Conservation (phyloP, 1,140 invertebrate species). For the Drosophila murphyi region DNA sequence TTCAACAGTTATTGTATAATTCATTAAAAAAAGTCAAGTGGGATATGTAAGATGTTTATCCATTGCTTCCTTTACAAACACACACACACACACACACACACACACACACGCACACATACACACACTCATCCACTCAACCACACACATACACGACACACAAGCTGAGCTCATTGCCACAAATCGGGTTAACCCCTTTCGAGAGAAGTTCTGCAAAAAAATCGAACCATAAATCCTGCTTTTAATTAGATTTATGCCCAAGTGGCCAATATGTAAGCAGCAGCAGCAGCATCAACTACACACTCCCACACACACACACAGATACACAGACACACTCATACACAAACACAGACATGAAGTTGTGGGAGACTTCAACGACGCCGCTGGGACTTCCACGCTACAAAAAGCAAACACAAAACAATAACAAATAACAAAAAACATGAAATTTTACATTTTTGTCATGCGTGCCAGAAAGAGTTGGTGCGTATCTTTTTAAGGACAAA, state of each 20-base stretch:
- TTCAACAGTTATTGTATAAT: conserved; percentile 40
- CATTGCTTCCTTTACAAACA: conserved; percentile 37
- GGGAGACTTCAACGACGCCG: conserved; percentile 17
- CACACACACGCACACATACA: neutral
- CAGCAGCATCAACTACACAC: too few species aligned
- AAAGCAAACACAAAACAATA: conserved; percentile 37
- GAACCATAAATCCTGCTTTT: conserved; percentile 66
- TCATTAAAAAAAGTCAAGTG: conserved; percentile 43
- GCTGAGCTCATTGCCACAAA: conserved; percentile 37
- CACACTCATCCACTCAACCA: too few species aligned
- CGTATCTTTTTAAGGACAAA: neutral
- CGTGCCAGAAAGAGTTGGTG: neutral
- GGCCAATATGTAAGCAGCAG: conserved; percentile 50
- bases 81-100: conserved; percentile 22
- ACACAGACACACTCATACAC: neutral
- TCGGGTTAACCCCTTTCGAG: conserved; percentile 60
- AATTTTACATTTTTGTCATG: conserved; percentile 7
- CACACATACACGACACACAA: too few species aligned
- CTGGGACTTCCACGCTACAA: conserved; percentile 24
- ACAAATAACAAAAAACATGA: conserved; percentile 18
- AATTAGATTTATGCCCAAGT: conserved; percentile 79
- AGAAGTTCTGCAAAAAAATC: conserved; percentile 53
- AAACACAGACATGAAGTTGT: neutral
- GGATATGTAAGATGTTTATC: conserved; percentile 61
- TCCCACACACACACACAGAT: neutral